Percentiles rank a stretch among this genome's conserved stretches.
These are phyloP conservation scores for Andricus grossulariae DNA, from an alignment of 1,140 invertebrate genomes.

Conservation along the genomic window DNA sequence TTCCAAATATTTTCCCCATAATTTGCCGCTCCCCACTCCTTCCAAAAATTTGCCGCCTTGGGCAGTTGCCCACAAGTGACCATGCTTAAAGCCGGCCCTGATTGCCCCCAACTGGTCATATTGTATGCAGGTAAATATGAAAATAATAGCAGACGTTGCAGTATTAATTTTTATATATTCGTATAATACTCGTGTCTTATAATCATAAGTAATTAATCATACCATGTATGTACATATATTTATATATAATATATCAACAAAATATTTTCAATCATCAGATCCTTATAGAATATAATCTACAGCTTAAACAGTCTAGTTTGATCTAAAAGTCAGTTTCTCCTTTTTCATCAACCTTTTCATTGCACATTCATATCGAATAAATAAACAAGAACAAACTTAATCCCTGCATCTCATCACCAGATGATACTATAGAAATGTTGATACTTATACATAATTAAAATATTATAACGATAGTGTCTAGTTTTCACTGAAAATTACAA, in stretches of 20 bases:
- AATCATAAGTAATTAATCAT: constrained; percentile 10
- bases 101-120: too few relatives aligned
- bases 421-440: too few relatives aligned
- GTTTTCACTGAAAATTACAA: too few relatives aligned
- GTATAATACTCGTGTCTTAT: constrained; percentile 23
- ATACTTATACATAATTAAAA: too few relatives aligned
- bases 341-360: background rate
- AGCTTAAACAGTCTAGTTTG: constrained; percentile 21
- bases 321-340: constrained; percentile 20
- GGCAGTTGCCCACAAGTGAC: too few relatives aligned
- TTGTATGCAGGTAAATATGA: background rate
- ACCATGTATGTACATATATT: constrained; percentile 10
- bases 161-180: constrained; percentile 14
- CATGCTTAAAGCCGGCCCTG: too few relatives aligned
- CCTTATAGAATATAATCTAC: constrained; percentile 21
- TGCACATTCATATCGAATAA: constrained; percentile 8
- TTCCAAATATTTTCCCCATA: too few relatives aligned
- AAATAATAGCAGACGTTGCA: background rate
- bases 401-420: background rate
- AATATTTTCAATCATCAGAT: constrained; percentile 9
- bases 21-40: too few relatives aligned
- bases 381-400: constrained; percentile 2
- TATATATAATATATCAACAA: constrained; percentile 27
- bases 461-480: too few relatives aligned
- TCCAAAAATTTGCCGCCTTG: too few relatives aligned